Evolutionary conservation across 2,797 vertebrate genomes (phyloP).

Genomic region (Acropternis orthonyx): DNA sequence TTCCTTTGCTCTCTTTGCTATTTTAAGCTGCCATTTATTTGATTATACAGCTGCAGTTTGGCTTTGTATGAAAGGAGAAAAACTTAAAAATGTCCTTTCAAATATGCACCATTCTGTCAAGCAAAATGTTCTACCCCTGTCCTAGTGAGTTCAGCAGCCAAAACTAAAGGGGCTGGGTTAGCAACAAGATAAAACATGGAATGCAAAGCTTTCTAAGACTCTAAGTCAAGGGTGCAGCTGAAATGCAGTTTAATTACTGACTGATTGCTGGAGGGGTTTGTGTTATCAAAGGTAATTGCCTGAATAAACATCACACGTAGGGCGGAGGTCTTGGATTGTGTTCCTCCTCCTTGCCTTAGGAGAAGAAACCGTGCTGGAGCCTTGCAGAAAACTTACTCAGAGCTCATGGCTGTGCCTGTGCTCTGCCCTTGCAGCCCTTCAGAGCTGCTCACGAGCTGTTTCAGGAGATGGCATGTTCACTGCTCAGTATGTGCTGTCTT

Average conservation of each 20-base stretch:
- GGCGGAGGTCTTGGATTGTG: neutral
- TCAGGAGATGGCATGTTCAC: neutral
- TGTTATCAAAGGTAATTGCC: slow-evolving; percentile 26
- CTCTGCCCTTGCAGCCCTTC: neutral
- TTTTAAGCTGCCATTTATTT: neutral
- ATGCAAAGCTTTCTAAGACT: neutral
- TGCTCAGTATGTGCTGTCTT: neutral
- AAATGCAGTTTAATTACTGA: slow-evolving; percentile 29
- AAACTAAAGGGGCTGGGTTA: neutral
- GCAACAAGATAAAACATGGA: slow-evolving; percentile 3
- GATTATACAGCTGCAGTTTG: neutral
- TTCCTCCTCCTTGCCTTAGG: neutral
- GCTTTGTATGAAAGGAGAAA: neutral
- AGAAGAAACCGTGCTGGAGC: neutral
- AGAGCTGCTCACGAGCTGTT: neutral
- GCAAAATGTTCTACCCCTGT: neutral
- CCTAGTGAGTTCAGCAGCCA: neutral
- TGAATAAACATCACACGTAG: neutral
- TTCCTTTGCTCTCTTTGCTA: neutral
- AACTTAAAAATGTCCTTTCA: neutral
- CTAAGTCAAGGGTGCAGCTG: slow-evolving; percentile 5
- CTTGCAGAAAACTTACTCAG: neutral
- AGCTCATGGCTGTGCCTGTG: neutral
- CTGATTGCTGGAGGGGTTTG: neutral
- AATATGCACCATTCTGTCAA: neutral